These are phyloP conservation scores for Nymphalis polychloros DNA, from an alignment of 2,888 invertebrate genomes.

Conservation along the genomic window DNA sequence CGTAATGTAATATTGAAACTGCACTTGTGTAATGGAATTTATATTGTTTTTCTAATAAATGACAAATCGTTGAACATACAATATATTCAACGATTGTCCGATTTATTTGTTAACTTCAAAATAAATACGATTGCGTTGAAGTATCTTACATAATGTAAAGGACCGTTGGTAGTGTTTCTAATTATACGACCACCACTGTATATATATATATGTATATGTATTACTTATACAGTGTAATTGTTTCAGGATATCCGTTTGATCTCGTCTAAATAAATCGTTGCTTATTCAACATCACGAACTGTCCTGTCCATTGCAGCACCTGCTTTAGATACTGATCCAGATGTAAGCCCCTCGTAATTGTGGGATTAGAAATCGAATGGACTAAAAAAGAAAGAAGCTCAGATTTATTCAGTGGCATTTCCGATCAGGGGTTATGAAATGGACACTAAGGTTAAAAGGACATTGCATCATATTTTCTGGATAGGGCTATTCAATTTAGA, in stretches of 20 bases:
- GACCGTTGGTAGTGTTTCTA: too few species aligned
- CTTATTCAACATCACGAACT: constrained; percentile 71
- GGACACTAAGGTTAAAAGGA: constrained; percentile 5
- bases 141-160: too few species aligned
- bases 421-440: constrained; percentile 4
- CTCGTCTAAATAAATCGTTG: constrained; percentile 42
- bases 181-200: too few species aligned
- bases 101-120: too few species aligned
- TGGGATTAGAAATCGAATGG: constrained; percentile 58
- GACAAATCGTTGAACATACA: too few species aligned
- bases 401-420: constrained; percentile 29
- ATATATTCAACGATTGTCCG: too few species aligned
- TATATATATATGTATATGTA: not conserved
- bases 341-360: constrained; percentile 61
- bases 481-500: not conserved
- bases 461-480: not conserved
- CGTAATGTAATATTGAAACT: too few species aligned
- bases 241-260: constrained; percentile 12
- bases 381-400: constrained; percentile 49
- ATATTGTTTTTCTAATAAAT: too few species aligned
- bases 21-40: too few species aligned
- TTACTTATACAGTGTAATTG: not conserved
- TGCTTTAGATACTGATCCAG: constrained; percentile 69
- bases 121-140: too few species aligned
- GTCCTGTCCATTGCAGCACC: constrained; percentile 59